Evolutionary conservation across 2,888 invertebrate genomes (phyloP).

Genomic region (Tetropium fuscum): DNA sequence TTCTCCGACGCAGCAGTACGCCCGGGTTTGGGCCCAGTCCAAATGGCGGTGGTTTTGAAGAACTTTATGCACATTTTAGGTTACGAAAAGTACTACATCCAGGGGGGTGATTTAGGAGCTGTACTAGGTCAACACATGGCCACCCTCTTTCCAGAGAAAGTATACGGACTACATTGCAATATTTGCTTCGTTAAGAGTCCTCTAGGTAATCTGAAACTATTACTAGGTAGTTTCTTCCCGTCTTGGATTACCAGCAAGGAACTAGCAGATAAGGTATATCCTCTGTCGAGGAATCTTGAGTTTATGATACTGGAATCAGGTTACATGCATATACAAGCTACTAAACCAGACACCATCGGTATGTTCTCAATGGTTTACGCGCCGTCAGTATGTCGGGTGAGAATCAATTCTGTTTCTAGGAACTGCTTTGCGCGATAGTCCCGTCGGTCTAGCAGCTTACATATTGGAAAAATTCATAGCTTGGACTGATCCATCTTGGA

Average conservation of each 20-base stretch:
- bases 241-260: too few relatives aligned
- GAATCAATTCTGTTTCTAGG: too few relatives aligned
- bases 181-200: too few relatives aligned
- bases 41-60: slow-evolving; percentile 71
- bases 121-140: slow-evolving; percentile 71
- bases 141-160: slow-evolving; percentile 67
- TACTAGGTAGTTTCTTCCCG: background rate
- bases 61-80: slow-evolving; percentile 79
- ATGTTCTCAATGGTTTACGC: too few relatives aligned
- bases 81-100: slow-evolving; percentile 76
- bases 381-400: too few relatives aligned
- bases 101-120: slow-evolving; percentile 88
- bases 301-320: slow-evolving; percentile 69
- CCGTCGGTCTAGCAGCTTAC: too few relatives aligned
- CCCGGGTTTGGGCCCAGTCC: slow-evolving; percentile 71
- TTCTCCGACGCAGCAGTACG: slow-evolving; percentile 66
- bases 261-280: slow-evolving; percentile 63
- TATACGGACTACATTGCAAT: background rate
- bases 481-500: too few relatives aligned
- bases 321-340: slow-evolving; percentile 83
- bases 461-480: too few relatives aligned
- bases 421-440: too few relatives aligned
- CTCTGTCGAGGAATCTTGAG: slow-evolving; percentile 64
- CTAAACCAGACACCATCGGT: slow-evolving; percentile 92
- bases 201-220: too few relatives aligned